phyloP scores from a whole-genome alignment of 2,888 invertebrate species.

The Zaprionus bogoriensis region DNA sequence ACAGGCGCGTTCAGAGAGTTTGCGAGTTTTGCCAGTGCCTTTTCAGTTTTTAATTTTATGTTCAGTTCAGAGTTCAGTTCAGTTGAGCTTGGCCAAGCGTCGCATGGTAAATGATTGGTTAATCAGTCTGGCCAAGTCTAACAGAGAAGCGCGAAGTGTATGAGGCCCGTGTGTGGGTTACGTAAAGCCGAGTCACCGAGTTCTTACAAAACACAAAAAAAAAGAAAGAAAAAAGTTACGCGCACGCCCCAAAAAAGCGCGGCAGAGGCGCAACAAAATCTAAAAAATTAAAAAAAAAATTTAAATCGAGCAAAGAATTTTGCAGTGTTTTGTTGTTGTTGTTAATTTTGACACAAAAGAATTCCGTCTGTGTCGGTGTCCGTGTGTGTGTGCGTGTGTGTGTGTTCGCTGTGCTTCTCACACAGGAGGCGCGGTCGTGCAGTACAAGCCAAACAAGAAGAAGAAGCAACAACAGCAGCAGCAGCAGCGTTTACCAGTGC shows the following conservation, averaged over 20 bases:
- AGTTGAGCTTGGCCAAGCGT: constrained; percentile 11
- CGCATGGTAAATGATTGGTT: constrained; percentile 11
- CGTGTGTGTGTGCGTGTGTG: neutral
- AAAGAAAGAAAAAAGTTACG: constrained; percentile 48
- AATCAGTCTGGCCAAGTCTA: constrained; percentile 15
- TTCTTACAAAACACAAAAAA: constrained; percentile 69
- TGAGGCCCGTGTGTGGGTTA: constrained; percentile 66
- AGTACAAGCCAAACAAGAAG: constrained; percentile 24
- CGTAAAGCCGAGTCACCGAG: constrained; percentile 70
- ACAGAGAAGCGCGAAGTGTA: constrained; percentile 36
- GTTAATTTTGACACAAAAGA: constrained; percentile 69
- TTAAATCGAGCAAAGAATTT: constrained; percentile 48
- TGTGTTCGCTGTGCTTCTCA: constrained; percentile 20
- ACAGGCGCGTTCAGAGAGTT: no score
- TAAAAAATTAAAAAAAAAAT: constrained; percentile 27
- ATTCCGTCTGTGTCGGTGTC: constrained; percentile 40
- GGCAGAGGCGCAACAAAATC: constrained; percentile 41
- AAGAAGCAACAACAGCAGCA: constrained; percentile 19
- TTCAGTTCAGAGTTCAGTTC: constrained; percentile 12
- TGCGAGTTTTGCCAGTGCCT: no score
- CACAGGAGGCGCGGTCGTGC: constrained; percentile 63
- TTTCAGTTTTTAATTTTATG: no score
- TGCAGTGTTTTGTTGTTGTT: constrained; percentile 55
- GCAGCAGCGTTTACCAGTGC: constrained; percentile 32
- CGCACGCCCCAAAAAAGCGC: constrained; percentile 43